Base-by-base conservation (phyloP, 2,888 invertebrate genomes). In the Apotomis betuletana region DNA sequence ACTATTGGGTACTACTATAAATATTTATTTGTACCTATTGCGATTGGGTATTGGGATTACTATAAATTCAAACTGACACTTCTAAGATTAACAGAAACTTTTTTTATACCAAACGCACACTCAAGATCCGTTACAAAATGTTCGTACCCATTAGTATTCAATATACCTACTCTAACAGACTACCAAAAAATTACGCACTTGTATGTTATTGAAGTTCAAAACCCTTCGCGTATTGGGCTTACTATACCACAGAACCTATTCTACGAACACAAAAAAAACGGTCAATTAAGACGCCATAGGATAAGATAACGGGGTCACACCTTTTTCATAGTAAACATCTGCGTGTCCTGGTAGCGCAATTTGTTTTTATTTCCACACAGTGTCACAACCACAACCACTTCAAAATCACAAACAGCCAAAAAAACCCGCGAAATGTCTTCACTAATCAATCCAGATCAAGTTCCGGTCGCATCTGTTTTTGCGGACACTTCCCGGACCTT, bases 401-500 rank as follows among this genome's bases (percentile, higher is more conserved):
- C 10, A 73, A 63, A 65, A 61, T 52, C 41, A 41, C 41, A 60
- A 60, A 49, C 49, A 49, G 9, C 8, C n/a, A 44, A 54, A 54
- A 54, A 64, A 70, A 60, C 60, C 55, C 49, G 44, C 58, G 44
- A 59, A 64, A 54, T 49, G 41, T 67, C 41, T 49, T 9, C 49
- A 51, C 84, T 83, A 84, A 88, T 87, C 87, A 46, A 85, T 84
- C 77, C 80, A 83, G 83, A 83, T 83, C 81, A 81, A 83, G 87
- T 84, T 90, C 90, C 90, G 70, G 78, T 75, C 82, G 78, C 91
- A 91, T 88, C 89, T 91, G 91, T 85, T 85, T 85, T 83, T 86
- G 81, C 84, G 85, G 84, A 83, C 85, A 83, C 87, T 84, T 85
- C 85, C 80, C 81, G 80, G 81, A 88, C 92, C 91, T 92, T 93